A percentile compares a stretch with the other conserved stretches of the same genome.
Conservation (phyloP, 2,113 vertebrate genomes). For the Brachyistius frenatus region DNA sequence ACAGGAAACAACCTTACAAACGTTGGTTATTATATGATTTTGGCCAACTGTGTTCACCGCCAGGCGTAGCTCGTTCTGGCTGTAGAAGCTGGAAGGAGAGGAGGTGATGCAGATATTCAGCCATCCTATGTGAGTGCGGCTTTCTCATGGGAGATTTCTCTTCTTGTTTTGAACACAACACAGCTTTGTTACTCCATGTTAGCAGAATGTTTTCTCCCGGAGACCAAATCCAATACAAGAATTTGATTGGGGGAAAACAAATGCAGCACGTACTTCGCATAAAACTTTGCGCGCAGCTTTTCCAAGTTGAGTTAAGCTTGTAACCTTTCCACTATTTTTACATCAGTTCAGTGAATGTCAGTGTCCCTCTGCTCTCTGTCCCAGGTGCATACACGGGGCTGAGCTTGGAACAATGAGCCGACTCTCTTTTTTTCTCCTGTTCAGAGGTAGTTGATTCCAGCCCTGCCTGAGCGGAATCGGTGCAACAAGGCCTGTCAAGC, state of each 20-base stretch:
- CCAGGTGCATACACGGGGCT: constrained; percentile 46
- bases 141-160: not conserved
- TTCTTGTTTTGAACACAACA: not conserved
- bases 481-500: constrained; percentile 71
- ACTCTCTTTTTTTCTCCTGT: constrained; percentile 27
- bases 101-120: not conserved
- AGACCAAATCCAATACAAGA: not conserved
- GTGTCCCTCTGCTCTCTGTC: constrained; percentile 41
- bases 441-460: constrained; percentile 44
- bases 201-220: not conserved
- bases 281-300: constrained; percentile 2
- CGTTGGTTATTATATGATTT: not conserved
- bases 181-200: not conserved
- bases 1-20: not conserved
- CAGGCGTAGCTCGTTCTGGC: not conserved
- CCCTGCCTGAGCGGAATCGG: constrained; percentile 49
- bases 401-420: constrained; percentile 53
- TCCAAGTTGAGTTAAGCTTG: constrained; percentile 9
- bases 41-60: not conserved
- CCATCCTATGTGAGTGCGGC: not conserved
- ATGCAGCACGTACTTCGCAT: not conserved
- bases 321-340: constrained; percentile 31
- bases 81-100: not conserved
- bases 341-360: constrained; percentile 39
- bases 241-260: not conserved